phyloP scores from a whole-genome alignment of 1,140 invertebrate genomes.

The Drosophila sp. region DNA sequence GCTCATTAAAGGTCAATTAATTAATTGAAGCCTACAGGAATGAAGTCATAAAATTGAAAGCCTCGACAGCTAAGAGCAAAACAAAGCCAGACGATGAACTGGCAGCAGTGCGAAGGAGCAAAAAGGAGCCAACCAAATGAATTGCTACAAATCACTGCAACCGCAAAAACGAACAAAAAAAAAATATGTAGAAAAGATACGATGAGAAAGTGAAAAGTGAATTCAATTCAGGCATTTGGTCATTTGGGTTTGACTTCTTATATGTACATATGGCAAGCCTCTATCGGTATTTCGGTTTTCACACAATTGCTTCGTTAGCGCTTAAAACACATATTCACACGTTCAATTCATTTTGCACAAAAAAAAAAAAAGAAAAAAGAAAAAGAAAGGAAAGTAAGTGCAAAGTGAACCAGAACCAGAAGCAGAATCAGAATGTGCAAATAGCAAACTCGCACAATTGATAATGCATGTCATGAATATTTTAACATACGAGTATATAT shows the following conservation, averaged over 20 bases:
- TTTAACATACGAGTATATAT: conserved; percentile 37
- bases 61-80: conserved; percentile 23
- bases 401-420: conserved; percentile 1
- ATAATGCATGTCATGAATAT: conserved; percentile 65
- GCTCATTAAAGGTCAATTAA: conserved; percentile 60
- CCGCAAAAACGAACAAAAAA: background rate
- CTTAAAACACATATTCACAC: conserved; percentile 40
- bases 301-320: conserved; percentile 69
- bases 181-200: background rate
- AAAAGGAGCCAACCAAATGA: conserved; percentile 38
- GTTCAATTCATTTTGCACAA: conserved; percentile 22
- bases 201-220: conserved; percentile 54
- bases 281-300: background rate
- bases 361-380: background rate
- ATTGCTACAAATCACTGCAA: conserved; percentile 48
- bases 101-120: background rate
- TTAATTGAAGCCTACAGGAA: conserved; percentile 51
- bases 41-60: conserved; percentile 57
- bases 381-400: background rate
- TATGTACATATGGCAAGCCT: conserved; percentile 19
- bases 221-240: conserved; percentile 41
- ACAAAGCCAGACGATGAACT: background rate
- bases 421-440: background rate
- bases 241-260: conserved; percentile 48
- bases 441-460: conserved; percentile 37